A percentile compares a stretch with the other conserved stretches of the same genome.
Conservation (phyloP, 2,888 invertebrate genomes). For the Bugula neritina region DNA sequence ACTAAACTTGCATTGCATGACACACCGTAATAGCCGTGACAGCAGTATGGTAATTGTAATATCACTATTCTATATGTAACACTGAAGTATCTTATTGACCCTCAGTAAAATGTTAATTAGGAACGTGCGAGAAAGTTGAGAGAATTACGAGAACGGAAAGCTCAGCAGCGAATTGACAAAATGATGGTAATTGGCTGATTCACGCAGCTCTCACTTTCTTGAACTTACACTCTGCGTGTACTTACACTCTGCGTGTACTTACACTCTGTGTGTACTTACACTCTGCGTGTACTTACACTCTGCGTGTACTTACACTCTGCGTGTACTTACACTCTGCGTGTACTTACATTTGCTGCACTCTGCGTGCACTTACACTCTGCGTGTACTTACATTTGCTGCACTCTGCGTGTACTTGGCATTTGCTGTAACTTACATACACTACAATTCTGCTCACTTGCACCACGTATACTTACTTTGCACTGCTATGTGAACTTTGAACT, state of each 20-base stretch:
- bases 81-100: too few species aligned
- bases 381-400: neutral
- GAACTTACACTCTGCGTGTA: neutral
- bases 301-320: too few species aligned
- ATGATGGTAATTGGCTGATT: neutral
- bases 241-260: neutral
- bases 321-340: too few species aligned
- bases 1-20: neutral
- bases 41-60: neutral
- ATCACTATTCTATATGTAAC: too few species aligned
- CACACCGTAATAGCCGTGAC: neutral
- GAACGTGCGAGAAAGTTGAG: conserved; percentile 7
- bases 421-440: neutral
- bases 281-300: too few species aligned
- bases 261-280: too few species aligned
- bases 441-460: too few species aligned
- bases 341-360: neutral
- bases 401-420: neutral
- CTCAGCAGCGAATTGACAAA: conserved; percentile 14
- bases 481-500: too few species aligned
- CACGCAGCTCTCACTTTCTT: conserved; percentile 8
- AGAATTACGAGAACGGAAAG: neutral
- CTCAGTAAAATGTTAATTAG: conserved; percentile 4
- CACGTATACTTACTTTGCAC: too few species aligned
- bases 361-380: neutral